These are phyloP conservation scores for Bombus waltoni DNA, from an alignment of 1,140 invertebrate species.

Conservation along the genomic window DNA sequence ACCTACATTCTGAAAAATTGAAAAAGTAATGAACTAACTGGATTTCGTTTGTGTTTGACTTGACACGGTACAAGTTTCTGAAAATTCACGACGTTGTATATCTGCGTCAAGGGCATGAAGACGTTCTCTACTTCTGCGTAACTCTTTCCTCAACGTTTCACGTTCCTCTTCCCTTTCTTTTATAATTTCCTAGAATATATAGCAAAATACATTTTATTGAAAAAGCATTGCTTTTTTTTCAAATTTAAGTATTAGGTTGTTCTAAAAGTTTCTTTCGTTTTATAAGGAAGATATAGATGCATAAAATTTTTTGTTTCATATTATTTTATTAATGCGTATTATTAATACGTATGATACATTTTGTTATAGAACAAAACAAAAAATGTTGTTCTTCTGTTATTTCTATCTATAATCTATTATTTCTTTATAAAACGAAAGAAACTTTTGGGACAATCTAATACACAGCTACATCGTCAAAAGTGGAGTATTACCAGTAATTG, in stretches of 20 bases:
- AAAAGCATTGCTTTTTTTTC: background rate
- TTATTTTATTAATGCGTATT: too few species aligned
- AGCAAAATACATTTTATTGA: conserved; percentile 17
- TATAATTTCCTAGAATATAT: conserved; percentile 85
- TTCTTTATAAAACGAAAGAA: too few species aligned
- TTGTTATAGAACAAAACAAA: too few species aligned
- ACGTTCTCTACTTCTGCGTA: conserved; percentile 88
- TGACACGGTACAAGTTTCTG: conserved; percentile 58
- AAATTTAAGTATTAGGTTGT: too few species aligned
- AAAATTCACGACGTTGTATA: conserved; percentile 74
- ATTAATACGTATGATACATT: too few species aligned
- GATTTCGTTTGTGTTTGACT: conserved; percentile 71
- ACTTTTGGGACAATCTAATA: too few species aligned
- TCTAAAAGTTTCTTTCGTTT: too few species aligned
- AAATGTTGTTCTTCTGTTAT: too few species aligned
- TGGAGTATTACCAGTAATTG: conserved; percentile 81
- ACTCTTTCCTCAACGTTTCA: conserved; percentile 87
- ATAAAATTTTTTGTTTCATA: too few species aligned
- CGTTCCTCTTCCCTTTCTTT: conserved; percentile 90
- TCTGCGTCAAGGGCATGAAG: conserved; percentile 85
- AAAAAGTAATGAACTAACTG: conserved; percentile 63
- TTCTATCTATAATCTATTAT: too few species aligned
- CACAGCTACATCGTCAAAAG: background rate
- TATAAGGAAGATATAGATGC: too few species aligned
- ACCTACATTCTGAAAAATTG: conserved; percentile 24